Conservation (phyloP, 1,140 invertebrate species). For the Gryon sp. region DNA sequence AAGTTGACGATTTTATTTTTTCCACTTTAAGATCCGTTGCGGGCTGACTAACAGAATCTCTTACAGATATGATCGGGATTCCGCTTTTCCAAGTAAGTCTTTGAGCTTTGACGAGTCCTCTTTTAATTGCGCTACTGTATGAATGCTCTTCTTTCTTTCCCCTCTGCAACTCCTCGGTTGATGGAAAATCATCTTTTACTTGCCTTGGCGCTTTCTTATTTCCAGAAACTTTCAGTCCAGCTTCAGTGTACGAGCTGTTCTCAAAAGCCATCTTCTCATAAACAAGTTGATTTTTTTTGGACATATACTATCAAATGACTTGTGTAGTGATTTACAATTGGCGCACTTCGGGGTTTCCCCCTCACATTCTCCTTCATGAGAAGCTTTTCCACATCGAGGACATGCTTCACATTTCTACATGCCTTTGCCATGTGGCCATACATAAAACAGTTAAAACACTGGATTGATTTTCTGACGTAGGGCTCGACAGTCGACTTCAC, state of each 20-base stretch:
- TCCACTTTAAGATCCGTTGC: too few species aligned
- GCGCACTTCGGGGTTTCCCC: not conserved
- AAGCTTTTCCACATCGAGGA: not conserved
- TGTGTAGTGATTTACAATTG: conserved; percentile 5
- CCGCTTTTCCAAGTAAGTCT: too few species aligned
- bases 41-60: too few species aligned
- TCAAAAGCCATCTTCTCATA: not conserved
- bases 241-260: not conserved
- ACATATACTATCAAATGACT: conserved; percentile 1
- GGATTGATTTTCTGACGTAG: not conserved
- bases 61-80: too few species aligned
- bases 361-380: not conserved
- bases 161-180: too few species aligned
- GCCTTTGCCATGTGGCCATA: not conserved
- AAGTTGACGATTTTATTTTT: too few species aligned
- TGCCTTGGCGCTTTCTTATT: not conserved
- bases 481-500: conserved; percentile 2
- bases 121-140: too few species aligned
- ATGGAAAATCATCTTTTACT: too few species aligned
- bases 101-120: too few species aligned
- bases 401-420: conserved; percentile 3
- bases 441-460: conserved; percentile 16
- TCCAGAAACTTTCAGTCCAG: not conserved
- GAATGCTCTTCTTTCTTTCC: too few species aligned
- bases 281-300: not conserved